Evolutionary conservation across 2,888 invertebrate species (phyloP).

Genomic region (Serripes groenlandicus): DNA sequence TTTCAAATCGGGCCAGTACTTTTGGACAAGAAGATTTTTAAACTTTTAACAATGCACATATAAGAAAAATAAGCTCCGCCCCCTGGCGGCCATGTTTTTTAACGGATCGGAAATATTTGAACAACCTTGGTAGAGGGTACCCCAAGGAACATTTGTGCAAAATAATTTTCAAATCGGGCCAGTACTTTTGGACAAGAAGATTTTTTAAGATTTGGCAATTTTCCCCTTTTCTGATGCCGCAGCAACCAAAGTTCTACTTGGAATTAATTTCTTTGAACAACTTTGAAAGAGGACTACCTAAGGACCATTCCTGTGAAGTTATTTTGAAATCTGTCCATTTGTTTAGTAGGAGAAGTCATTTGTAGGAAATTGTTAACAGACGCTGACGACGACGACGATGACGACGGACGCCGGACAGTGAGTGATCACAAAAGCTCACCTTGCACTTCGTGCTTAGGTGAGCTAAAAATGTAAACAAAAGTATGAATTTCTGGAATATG

Average conservation of each 20-base stretch:
- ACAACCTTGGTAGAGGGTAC: background rate
- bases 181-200: background rate
- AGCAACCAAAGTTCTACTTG: background rate
- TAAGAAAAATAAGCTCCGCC: background rate
- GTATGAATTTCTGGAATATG: too few relatives aligned
- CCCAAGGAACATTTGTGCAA: background rate
- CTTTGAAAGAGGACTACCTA: background rate
- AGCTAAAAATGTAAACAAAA: background rate
- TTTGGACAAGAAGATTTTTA: background rate
- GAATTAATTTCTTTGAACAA: background rate
- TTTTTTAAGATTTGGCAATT: background rate
- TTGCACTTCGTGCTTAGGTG: background rate
- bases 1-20: background rate
- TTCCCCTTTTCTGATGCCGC: background rate
- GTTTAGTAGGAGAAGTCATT: background rate
- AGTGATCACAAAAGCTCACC: background rate
- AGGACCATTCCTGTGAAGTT: background rate
- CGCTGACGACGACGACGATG: background rate
- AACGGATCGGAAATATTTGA: background rate
- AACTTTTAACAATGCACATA: background rate
- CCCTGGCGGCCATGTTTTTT: background rate
- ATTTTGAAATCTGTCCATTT: background rate
- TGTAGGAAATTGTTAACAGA: background rate
- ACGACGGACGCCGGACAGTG: background rate
- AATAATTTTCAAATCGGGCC: background rate